These are phyloP conservation scores for Drosophila neotestacea DNA, from an alignment of 2,888 invertebrate genomes.

Conservation along the genomic window DNA sequence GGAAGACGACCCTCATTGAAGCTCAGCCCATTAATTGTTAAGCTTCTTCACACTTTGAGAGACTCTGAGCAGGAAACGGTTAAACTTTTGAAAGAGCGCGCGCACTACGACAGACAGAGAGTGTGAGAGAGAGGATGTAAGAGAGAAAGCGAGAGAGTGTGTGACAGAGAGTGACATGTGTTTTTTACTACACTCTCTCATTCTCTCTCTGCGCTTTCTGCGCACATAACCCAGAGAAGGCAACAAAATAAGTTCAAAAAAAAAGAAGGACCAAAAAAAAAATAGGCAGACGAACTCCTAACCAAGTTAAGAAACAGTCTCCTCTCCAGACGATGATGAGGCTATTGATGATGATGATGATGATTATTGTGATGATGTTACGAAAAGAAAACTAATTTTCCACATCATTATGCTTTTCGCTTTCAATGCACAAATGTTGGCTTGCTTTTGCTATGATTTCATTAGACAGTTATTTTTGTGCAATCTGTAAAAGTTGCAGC, in stretches of 20 bases:
- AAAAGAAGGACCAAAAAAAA: conserved; percentile 22
- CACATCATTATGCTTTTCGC: conserved; percentile 73
- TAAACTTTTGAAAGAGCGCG: conserved; percentile 67
- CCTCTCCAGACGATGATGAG: conserved; percentile 19
- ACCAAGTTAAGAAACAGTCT: conserved; percentile 49
- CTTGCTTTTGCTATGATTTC: conserved; percentile 9
- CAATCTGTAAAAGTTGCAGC: conserved; percentile 32
- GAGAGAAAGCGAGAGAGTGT: conserved; percentile 8
- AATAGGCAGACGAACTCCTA: conserved; percentile 43
- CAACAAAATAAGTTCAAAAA: conserved; percentile 64
- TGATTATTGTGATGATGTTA: conserved; percentile 1
- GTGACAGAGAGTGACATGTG: conserved; percentile 10
- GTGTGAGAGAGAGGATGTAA: conserved; percentile 10
- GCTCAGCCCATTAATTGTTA: conserved; percentile 57
- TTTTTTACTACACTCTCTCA: not conserved
- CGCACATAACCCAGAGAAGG: conserved; percentile 81
- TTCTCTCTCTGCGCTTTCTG: conserved; percentile 41
- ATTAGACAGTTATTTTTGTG: conserved; percentile 28
- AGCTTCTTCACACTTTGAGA: conserved; percentile 47
- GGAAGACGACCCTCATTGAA: conserved; percentile 54
- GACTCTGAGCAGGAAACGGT: conserved; percentile 68
- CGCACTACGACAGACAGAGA: conserved; percentile 6
- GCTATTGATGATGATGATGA: conserved; percentile 7
- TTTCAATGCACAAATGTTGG: conserved; percentile 49
- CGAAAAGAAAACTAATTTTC: conserved; percentile 73